These are phyloP conservation scores for Cephalopterus ornatus DNA, from an alignment of 2,113 vertebrate species.

Conservation along the genomic window DNA sequence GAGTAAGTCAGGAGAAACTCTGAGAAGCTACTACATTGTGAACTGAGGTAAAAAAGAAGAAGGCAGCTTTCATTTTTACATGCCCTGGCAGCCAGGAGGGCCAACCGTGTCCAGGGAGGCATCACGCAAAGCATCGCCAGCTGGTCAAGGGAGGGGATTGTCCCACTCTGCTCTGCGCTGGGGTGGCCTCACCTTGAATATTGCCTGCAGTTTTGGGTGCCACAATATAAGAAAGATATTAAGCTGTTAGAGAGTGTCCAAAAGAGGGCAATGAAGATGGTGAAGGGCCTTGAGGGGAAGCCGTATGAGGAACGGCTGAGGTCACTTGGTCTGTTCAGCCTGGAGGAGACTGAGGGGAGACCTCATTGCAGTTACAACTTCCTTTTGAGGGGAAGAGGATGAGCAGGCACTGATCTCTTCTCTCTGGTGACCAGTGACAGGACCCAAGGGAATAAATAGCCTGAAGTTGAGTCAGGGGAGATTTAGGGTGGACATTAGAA, in stretches of 20 bases:
- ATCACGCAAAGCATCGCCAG: not conserved
- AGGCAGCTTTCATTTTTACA: not conserved
- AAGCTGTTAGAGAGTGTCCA: not conserved
- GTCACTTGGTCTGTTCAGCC: not conserved
- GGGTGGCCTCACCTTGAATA: fast-evolving
- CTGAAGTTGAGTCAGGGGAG: not conserved
- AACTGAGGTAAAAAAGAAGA: not conserved
- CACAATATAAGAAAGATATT: not conserved
- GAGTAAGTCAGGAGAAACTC: not conserved
- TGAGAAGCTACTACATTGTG: not conserved
- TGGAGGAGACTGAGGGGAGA: not conserved
- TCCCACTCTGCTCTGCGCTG: not conserved
- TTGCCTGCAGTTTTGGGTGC: not conserved
- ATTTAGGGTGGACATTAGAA: not conserved
- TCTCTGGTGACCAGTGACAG: fast-evolving
- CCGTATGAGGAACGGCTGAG: not conserved
- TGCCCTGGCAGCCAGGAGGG: not conserved
- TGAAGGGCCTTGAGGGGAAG: not conserved
- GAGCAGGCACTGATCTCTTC: not conserved
- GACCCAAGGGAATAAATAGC: not conserved
- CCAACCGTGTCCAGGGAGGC: not conserved
- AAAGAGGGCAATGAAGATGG: not conserved
- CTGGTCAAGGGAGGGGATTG: fast-evolving
- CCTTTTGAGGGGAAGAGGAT: not conserved
- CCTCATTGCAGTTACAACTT: not conserved